Evolutionary conservation across 2,113 vertebrate species (phyloP), one percentile per base, ranked within the genome.

Genomic region (Garra rufa): DNA sequence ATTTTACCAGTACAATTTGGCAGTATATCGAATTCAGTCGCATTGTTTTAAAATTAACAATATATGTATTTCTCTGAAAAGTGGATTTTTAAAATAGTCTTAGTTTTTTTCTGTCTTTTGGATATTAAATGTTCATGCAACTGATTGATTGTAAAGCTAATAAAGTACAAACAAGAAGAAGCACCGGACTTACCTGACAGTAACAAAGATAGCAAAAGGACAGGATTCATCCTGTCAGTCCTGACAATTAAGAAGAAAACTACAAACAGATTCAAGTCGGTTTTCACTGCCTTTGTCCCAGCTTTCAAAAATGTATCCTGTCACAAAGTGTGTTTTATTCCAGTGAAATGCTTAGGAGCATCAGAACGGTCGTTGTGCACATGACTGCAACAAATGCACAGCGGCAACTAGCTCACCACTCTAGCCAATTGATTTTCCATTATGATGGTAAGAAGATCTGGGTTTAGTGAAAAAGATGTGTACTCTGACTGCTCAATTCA

Each of bases 391-490:
- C 57, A 67, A 81, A 71, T 63, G 75, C 75, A 81, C 75, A 52
- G 76, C 26, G 13, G 84, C 59, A 81, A 85, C 76, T 90, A 80
- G 78, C 43, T 84, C 67, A 85, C n/a, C 78, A 86, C 85, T 63
- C 48, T 83, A 15, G 21, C 83, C 67, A 38, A 94, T 94, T 90
- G 94, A 93, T 93, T 93, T 93, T 93, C 92, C 89, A 87, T 93
- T 88, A 89, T 85, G 85, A 14, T 63, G 83, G 94, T 95, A 95
- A 96, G 90, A 89, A 91, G 94, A 95, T 95, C 93, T 90, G 83
- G 76, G 43, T 67, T 82, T 67, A 89, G 59, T 89, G 87, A 89
- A 83, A 65, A 84, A 69, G 82, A 87, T 85, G 91, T 85, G 89
- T 90, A 89, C 87, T 84, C 85, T 93, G 92, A 87, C 91, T 87